phyloP scores from a whole-genome alignment of 2,888 invertebrate genomes.

The Calameuta filiformis region DNA sequence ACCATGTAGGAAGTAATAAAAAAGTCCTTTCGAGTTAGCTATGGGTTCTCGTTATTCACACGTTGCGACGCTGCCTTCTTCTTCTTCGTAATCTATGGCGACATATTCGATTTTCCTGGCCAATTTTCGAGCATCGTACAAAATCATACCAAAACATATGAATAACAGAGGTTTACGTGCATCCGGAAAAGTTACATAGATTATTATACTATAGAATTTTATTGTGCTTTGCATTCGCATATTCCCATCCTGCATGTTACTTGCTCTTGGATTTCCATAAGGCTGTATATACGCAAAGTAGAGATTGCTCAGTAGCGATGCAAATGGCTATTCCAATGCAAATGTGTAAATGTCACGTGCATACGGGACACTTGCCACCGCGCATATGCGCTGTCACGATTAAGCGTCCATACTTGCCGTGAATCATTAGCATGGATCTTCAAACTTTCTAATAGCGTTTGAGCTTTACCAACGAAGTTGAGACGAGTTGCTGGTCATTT shows the following conservation, averaged over 20 bases:
- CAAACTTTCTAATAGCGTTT: not conserved
- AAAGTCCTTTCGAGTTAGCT: not conserved
- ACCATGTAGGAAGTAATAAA: conserved; percentile 1
- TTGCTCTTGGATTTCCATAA: conserved; percentile 42
- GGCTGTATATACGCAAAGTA: conserved; percentile 19
- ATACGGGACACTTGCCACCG: conserved; percentile 12
- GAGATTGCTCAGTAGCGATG: conserved; percentile 35
- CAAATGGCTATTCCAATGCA: conserved; percentile 42
- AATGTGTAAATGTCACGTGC: conserved; percentile 28
- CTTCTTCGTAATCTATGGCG: not conserved
- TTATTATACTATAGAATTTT: not conserved
- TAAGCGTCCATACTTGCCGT: not conserved
- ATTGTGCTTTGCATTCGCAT: not conserved
- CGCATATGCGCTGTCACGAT: not conserved
- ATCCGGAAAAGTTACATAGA: not conserved
- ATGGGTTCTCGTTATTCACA: not conserved
- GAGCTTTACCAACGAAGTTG: not conserved
- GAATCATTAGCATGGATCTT: not conserved
- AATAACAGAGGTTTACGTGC: not conserved
- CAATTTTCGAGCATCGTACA: not conserved
- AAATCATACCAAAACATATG: not conserved
- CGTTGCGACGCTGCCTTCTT: not conserved
- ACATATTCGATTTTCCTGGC: not conserved
- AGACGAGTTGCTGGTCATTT: not conserved
- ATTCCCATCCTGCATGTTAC: conserved; percentile 19